Percentiles rank a stretch among this genome's conserved stretches.
phyloP scores from a whole-genome alignment of 2,797 vertebrate species.

The Bradypodion pumilum region DNA sequence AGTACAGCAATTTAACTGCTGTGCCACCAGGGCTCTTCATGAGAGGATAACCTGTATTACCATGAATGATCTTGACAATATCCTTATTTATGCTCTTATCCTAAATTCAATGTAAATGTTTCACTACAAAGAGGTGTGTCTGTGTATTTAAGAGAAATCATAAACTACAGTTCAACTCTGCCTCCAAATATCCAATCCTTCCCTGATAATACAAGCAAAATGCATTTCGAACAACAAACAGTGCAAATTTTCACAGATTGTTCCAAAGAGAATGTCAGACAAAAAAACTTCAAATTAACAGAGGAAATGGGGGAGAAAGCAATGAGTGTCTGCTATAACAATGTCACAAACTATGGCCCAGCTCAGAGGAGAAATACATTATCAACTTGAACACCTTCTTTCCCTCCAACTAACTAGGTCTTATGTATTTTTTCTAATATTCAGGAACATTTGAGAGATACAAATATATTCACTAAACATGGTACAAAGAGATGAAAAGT shows the following conservation, averaged over 20 bases:
- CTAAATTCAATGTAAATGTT: constrained; percentile 15
- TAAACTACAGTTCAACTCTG: not conserved
- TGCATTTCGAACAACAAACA: not conserved
- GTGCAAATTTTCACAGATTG: not conserved
- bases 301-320: too few relatives aligned
- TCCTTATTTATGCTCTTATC: constrained; percentile 58
- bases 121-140: constrained; percentile 29
- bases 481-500: not conserved
- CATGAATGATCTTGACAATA: constrained; percentile 36
- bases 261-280: not conserved
- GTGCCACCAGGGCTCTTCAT: too few relatives aligned
- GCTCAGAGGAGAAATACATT: not conserved
- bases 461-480: not conserved
- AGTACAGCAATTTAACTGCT: too few relatives aligned
- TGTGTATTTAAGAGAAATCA: constrained; percentile 3
- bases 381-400: not conserved
- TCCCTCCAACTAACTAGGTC: too few relatives aligned
- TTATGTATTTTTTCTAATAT: not conserved
- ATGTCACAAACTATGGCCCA: not conserved
- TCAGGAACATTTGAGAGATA: not conserved
- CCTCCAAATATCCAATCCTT: not conserved
- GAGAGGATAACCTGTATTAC: too few relatives aligned
- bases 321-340: not conserved
- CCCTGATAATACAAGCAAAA: not conserved
- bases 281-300: not conserved